Conservation (phyloP, 2,888 invertebrate genomes). For the Pinctada fucata region DNA sequence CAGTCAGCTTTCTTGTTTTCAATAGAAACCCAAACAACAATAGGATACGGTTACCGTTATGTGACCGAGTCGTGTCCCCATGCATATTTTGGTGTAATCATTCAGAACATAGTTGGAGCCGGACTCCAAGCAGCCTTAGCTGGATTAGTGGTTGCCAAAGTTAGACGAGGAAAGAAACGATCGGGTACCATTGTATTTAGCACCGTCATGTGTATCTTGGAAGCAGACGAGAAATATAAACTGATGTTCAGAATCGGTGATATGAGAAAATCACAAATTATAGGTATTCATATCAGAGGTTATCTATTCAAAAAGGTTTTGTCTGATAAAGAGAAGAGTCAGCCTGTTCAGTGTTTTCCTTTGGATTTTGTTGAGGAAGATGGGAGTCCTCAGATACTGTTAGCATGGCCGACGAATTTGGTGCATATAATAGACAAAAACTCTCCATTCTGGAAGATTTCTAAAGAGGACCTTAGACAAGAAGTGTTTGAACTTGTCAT, state of each 20-base stretch:
- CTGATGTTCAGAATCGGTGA: slow-evolving; percentile 76
- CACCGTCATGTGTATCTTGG: slow-evolving; percentile 90
- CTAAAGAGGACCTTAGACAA: slow-evolving; percentile 90
- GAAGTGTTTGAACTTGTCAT: slow-evolving; percentile 96
- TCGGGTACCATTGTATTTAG: slow-evolving; percentile 88
- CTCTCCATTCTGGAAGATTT: slow-evolving; percentile 91
- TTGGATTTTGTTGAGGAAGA: slow-evolving; percentile 92
- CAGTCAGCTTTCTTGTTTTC: slow-evolving; percentile 95
- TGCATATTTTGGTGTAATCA: slow-evolving; percentile 91
- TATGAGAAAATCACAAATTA: slow-evolving; percentile 70
- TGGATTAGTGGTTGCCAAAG: slow-evolving; percentile 91
- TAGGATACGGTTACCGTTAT: slow-evolving; percentile 90
- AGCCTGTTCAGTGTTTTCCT: slow-evolving; percentile 90
- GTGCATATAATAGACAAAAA: slow-evolving; percentile 93
- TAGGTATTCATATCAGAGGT: slow-evolving; percentile 93
- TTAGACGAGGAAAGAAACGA: slow-evolving; percentile 94
- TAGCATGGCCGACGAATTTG: slow-evolving; percentile 97
- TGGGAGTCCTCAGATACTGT: slow-evolving; percentile 93
- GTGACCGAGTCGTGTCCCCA: slow-evolving; percentile 94
- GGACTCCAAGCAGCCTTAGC: slow-evolving; percentile 84
- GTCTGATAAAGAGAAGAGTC: slow-evolving; percentile 87
- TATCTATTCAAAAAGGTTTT: slow-evolving; percentile 94
- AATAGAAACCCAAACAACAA: slow-evolving; percentile 97
- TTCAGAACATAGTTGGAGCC: slow-evolving; percentile 93
- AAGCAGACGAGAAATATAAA: slow-evolving; percentile 71